Evolutionary conservation across 2,888 invertebrate species (phyloP).

Genomic region (Zootermopsis nevadensis): DNA sequence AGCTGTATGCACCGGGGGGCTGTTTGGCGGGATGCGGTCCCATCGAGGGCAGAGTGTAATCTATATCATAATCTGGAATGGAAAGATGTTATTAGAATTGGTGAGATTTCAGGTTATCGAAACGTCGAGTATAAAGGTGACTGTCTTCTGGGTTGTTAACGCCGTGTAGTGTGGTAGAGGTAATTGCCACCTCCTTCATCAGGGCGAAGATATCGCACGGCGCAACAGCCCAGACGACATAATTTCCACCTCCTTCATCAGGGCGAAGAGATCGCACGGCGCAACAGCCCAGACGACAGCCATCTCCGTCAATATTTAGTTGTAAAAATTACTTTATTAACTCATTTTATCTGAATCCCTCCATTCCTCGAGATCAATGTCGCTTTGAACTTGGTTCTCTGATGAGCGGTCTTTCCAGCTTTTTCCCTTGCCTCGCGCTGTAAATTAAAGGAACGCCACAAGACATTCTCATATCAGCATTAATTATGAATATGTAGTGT

Average conservation of each 20-base stretch:
- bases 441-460: slow-evolving; percentile 52
- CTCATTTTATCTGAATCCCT: slow-evolving; percentile 72
- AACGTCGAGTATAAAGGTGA: no score
- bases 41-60: slow-evolving; percentile 48
- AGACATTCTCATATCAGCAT: neutral
- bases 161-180: no score
- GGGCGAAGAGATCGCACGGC: no score
- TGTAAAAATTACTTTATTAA: no score
- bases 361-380: slow-evolving; percentile 81
- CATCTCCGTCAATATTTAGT: no score
- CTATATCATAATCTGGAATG: slow-evolving; percentile 47
- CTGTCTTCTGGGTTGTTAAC: no score
- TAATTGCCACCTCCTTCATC: no score
- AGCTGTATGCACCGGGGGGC: slow-evolving; percentile 46
- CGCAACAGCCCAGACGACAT: no score
- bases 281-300: no score
- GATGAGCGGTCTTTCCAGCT: slow-evolving; percentile 66
- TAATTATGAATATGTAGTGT: neutral
- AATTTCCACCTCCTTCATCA: no score
- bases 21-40: slow-evolving; percentile 50
- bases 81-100: neutral
- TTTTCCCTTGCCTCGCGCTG: slow-evolving; percentile 70
- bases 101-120: neutral
- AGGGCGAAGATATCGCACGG: no score
- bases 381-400: slow-evolving; percentile 58